These are phyloP conservation scores for Drosophila melanica DNA, from an alignment of 1,140 invertebrate species.

Conservation along the genomic window DNA sequence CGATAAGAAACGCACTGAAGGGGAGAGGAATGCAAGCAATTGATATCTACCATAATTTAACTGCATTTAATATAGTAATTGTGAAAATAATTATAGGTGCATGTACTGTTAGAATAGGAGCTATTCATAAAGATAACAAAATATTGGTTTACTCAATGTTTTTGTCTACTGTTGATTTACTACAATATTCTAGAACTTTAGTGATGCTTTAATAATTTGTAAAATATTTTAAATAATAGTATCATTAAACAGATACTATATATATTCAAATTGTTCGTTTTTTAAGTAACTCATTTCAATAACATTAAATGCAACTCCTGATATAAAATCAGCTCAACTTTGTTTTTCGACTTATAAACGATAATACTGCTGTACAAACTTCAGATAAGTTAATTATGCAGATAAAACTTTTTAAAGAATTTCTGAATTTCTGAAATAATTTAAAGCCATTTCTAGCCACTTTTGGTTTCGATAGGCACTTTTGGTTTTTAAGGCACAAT, in stretches of 20 bases:
- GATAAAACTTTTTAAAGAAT: background rate
- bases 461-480: background rate
- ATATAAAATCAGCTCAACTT: too few species aligned
- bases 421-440: background rate
- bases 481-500: conserved; percentile 1
- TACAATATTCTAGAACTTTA: background rate
- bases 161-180: too few species aligned
- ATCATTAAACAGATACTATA: too few species aligned
- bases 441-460: background rate
- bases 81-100: too few species aligned
- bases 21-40: background rate
- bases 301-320: too few species aligned
- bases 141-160: too few species aligned
- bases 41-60: background rate
- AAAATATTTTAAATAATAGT: too few species aligned
- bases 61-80: background rate
- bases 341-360: background rate
- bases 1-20: background rate
- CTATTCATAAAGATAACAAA: too few species aligned
- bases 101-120: too few species aligned
- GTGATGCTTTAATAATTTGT: background rate
- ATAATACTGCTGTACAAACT: background rate
- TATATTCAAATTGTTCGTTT: too few species aligned
- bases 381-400: background rate
- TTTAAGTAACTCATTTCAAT: too few species aligned